Conservation (phyloP, 2,113 vertebrate genomes). For the Mola mola region DNA sequence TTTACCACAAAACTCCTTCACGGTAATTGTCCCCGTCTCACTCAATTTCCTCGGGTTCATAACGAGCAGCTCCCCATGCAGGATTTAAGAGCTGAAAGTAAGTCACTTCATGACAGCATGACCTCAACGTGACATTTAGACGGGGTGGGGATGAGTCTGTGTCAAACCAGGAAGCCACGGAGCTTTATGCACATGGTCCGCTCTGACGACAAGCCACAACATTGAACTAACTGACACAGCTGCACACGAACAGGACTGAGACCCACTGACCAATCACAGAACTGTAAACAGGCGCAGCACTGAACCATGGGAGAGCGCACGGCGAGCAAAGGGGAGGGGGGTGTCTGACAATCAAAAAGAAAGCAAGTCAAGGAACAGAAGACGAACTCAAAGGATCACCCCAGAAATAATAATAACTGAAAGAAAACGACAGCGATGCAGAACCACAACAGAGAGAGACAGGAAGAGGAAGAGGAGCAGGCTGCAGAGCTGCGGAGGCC, state of each 20-base stretch:
- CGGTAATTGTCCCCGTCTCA: slow-evolving; percentile 4
- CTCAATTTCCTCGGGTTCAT: slow-evolving; percentile 25
- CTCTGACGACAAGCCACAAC: slow-evolving; percentile 73
- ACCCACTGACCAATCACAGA: slow-evolving; percentile 77
- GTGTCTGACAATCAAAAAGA: slow-evolving; percentile 72
- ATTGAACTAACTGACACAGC: slow-evolving; percentile 75
- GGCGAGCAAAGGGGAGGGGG: slow-evolving; percentile 52
- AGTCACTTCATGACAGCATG: slow-evolving; percentile 22
- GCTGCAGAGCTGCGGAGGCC: slow-evolving; percentile 60
- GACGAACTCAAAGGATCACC: slow-evolving; percentile 66
- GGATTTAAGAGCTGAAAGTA: background rate
- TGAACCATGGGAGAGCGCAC: slow-evolving; percentile 69
- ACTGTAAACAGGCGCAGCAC: slow-evolving; percentile 71
- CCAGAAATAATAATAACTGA: slow-evolving; percentile 23
- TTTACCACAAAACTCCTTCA: background rate
- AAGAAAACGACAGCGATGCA: slow-evolving; percentile 68
- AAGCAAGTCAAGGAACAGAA: slow-evolving; percentile 64
- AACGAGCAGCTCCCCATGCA: background rate
- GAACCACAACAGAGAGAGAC: slow-evolving; percentile 67
- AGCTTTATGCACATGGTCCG: slow-evolving; percentile 71
- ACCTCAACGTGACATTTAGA: slow-evolving; percentile 37
- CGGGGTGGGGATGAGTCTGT: slow-evolving; percentile 44
- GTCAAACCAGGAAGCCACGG: slow-evolving; percentile 65
- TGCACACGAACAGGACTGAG: slow-evolving; percentile 75
- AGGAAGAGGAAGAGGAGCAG: slow-evolving; percentile 54